phyloP scores from a whole-genome alignment of 2,888 invertebrate genomes.

The Rhynchonema sp. region DNA sequence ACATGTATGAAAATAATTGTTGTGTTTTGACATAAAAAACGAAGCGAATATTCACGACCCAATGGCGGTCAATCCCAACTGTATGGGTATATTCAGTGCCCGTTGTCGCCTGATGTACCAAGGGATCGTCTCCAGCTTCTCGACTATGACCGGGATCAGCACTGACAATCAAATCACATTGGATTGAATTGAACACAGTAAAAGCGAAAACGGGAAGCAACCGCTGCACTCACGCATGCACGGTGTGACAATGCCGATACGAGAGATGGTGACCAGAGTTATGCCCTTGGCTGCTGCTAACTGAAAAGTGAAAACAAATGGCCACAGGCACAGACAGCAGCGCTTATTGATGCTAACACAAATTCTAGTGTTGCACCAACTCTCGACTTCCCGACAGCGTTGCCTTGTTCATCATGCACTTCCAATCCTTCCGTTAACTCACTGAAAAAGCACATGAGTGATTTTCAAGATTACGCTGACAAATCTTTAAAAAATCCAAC shows the following conservation, averaged over 20 bases:
- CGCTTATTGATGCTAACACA: no score
- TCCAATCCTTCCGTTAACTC: no score
- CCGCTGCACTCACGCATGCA: constrained; percentile 48
- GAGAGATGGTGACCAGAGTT: constrained; percentile 46
- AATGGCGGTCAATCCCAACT: constrained; percentile 51
- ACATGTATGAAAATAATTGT: background rate
- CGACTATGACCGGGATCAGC: constrained; percentile 62
- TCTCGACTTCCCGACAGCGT: no score
- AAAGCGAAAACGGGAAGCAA: background rate
- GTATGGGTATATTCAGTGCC: constrained; percentile 57
- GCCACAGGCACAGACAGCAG: no score
- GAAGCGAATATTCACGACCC: constrained; percentile 49
- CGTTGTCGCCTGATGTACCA: constrained; percentile 54
- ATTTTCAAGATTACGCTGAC: no score
- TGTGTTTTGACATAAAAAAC: background rate
- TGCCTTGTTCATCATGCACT: no score
- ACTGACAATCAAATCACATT: constrained; percentile 31
- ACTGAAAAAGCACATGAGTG: no score
- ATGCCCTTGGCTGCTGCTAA: constrained; percentile 64
- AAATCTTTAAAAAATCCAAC: no score
- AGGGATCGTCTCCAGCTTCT: constrained; percentile 48
- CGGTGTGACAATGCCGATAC: constrained; percentile 69
- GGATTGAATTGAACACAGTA: background rate
- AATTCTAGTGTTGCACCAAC: no score
- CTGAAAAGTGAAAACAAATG: no score